phyloP scores from a whole-genome alignment of 2,888 invertebrate genomes.

The Erannis defoliaria region DNA sequence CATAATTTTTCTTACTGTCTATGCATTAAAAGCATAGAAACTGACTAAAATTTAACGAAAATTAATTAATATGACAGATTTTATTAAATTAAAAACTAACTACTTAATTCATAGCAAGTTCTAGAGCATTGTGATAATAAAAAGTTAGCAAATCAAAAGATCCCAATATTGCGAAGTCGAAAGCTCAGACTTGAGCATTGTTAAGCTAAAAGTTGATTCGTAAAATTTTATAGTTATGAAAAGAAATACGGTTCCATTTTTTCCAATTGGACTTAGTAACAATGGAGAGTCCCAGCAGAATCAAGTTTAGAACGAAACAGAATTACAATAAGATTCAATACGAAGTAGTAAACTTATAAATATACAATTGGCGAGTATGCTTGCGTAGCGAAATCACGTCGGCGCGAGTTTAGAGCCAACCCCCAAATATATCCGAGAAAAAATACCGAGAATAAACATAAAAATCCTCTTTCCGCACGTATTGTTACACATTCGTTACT shows the following conservation, averaged over 20 bases:
- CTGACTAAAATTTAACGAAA: background rate
- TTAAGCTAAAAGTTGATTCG: constrained; percentile 21
- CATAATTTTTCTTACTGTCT: too few relatives aligned
- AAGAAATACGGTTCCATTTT: constrained; percentile 25
- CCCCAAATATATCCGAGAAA: constrained; percentile 71
- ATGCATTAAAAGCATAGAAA: too few relatives aligned
- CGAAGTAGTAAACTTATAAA: constrained; percentile 82
- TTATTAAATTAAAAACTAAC: background rate
- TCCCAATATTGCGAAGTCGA: background rate
- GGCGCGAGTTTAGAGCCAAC: constrained; percentile 60
- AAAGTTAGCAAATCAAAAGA: constrained; percentile 8
- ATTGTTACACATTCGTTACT: constrained; percentile 81
- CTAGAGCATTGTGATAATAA: background rate
- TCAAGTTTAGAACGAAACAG: constrained; percentile 40
- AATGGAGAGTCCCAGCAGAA: constrained; percentile 39
- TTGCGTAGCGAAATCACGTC: constrained; percentile 78
- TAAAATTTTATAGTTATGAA: constrained; percentile 21
- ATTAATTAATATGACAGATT: background rate
- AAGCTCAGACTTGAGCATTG: constrained; percentile 6
- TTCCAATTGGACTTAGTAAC: constrained; percentile 34
- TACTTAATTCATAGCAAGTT: background rate
- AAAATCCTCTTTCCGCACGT: constrained; percentile 78
- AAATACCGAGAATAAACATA: constrained; percentile 64
- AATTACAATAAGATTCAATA: constrained; percentile 50
- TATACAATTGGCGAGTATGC: constrained; percentile 82